Percentiles rank a stretch among this genome's conserved stretches.
These are phyloP conservation scores for Eremobia ochroleuca DNA, from an alignment of 2,888 invertebrate genomes.

Conservation along the genomic window DNA sequence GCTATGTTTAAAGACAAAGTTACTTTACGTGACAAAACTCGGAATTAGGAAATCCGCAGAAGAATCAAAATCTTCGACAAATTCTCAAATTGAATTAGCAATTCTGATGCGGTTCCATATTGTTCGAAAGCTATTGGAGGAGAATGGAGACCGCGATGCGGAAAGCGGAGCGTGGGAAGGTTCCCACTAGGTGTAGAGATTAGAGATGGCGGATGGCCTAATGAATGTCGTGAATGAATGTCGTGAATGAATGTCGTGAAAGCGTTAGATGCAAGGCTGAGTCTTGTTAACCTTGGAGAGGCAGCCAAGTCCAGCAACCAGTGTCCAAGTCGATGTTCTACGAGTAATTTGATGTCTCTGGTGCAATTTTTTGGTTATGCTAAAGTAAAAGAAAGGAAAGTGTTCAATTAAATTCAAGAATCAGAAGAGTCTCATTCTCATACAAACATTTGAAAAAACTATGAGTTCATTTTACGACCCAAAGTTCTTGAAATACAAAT, in stretches of 20 bases:
- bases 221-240: background rate
- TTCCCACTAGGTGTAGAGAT: background rate
- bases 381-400: background rate
- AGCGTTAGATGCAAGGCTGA: background rate
- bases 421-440: background rate
- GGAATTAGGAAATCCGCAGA: slow-evolving; percentile 20
- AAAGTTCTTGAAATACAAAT: slow-evolving; percentile 6
- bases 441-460: background rate
- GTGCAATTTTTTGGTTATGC: background rate
- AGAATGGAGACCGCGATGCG: background rate
- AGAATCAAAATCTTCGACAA: slow-evolving; percentile 24
- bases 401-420: background rate
- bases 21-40: slow-evolving; percentile 31
- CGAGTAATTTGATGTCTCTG: background rate
- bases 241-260: background rate
- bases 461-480: slow-evolving; percentile 10
- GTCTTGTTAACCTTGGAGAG: background rate
- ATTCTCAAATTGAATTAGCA: slow-evolving; percentile 33
- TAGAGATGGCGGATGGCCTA: background rate
- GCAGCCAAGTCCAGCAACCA: background rate
- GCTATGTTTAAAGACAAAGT: slow-evolving; percentile 18
- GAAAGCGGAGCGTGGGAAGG: slow-evolving; percentile 35
- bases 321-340: too few species aligned
- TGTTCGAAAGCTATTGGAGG: slow-evolving; percentile 21
- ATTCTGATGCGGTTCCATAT: slow-evolving; percentile 12